phyloP scores from a whole-genome alignment of 2,797 vertebrate species.

The Microctenopoma steveboyesi region DNA sequence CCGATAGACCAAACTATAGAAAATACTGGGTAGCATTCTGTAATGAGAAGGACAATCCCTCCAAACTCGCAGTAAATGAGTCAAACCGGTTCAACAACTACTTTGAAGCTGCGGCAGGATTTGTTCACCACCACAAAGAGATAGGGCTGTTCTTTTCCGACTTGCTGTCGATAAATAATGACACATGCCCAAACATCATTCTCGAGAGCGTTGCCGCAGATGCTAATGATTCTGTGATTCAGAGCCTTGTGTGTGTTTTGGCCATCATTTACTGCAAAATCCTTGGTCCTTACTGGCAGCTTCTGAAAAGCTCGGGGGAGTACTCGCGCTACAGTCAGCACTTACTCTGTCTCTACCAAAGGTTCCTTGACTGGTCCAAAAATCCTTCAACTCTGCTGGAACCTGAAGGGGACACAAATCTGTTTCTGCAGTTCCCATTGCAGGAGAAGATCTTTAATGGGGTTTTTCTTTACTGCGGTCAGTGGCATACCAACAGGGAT shows the following conservation, averaged over 20 bases:
- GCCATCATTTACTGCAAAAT: slow-evolving; percentile 84
- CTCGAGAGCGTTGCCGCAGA: slow-evolving; percentile 81
- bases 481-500: slow-evolving; percentile 73
- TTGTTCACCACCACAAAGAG: slow-evolving; percentile 83
- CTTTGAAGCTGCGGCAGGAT: slow-evolving; percentile 80
- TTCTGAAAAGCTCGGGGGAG: slow-evolving; percentile 80
- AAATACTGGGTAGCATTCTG: slow-evolving; percentile 85
- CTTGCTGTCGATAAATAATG: slow-evolving; percentile 67
- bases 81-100: slow-evolving; percentile 77
- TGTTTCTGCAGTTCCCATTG: slow-evolving; percentile 79
- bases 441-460: slow-evolving; percentile 78
- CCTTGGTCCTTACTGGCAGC: slow-evolving; percentile 85
- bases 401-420: slow-evolving; percentile 71
- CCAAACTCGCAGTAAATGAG: slow-evolving; percentile 61
- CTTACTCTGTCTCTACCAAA: slow-evolving; percentile 79
- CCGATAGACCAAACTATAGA: slow-evolving; percentile 61
- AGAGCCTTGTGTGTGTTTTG: slow-evolving; percentile 81
- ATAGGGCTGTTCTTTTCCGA: slow-evolving; percentile 81
- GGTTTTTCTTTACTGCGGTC: slow-evolving; percentile 77
- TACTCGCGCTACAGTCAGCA: slow-evolving; percentile 76
- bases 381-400: slow-evolving; percentile 75
- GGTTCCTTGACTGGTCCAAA: slow-evolving; percentile 81
- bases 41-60: slow-evolving; percentile 78
- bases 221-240: slow-evolving; percentile 77
- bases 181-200: slow-evolving; percentile 70